phyloP scores from a whole-genome alignment of 53 echinoderm and acorn worm species.

The Stichopus horrens region DNA sequence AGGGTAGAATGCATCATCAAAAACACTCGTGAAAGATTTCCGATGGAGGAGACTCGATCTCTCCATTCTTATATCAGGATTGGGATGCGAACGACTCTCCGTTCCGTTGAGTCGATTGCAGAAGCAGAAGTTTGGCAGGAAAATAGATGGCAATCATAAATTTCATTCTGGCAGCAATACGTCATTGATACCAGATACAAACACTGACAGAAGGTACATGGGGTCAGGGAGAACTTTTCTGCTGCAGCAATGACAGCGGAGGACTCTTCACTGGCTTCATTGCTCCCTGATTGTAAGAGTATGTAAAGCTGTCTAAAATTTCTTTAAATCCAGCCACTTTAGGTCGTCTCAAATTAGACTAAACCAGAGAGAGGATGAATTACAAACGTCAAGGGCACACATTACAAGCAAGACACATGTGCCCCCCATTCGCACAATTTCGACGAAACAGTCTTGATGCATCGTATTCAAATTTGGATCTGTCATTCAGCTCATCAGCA shows the following conservation, averaged over 20 bases:
- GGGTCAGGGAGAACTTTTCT: background rate
- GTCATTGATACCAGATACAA: background rate
- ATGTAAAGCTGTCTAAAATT: no score
- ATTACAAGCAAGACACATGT: no score
- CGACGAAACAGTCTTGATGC: background rate
- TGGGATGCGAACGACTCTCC: background rate
- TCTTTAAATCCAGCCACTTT: no score
- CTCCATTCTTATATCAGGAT: background rate
- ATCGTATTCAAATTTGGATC: background rate
- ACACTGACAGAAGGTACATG: background rate
- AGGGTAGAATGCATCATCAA: background rate
- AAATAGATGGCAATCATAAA: background rate
- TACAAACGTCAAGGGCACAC: no score
- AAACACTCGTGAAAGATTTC: background rate
- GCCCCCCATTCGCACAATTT: no score
- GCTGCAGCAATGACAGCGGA: no score
- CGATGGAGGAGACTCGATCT: background rate
- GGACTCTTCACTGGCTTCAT: no score
- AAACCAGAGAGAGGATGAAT: no score
- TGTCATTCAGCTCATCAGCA: background rate
- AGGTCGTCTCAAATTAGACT: no score
- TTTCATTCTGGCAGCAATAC: background rate
- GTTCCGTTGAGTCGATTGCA: background rate
- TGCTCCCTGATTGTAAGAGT: no score
- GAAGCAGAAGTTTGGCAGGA: background rate